Conservation (phyloP, 2,113 vertebrate species). For the Ammodramus savannarum region DNA sequence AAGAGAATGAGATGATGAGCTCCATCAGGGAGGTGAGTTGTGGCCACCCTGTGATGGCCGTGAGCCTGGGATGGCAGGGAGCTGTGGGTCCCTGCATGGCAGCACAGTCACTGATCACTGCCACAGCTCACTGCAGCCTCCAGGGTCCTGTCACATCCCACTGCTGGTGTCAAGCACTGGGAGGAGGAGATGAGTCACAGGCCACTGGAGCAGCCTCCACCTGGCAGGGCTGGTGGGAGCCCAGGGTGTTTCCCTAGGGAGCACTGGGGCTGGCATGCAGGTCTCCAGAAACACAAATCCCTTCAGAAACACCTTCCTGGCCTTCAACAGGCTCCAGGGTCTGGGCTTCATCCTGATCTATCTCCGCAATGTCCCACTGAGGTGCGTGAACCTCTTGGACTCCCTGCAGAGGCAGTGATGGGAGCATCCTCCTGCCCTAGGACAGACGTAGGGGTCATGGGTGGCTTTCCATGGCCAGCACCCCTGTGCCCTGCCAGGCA, state of each 20-base stretch:
- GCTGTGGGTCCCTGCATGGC: accelerated
- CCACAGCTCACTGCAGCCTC: background rate
- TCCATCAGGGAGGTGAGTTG: background rate
- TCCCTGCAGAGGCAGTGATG: background rate
- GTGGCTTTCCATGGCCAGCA: background rate
- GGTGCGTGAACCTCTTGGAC: accelerated
- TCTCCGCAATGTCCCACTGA: background rate
- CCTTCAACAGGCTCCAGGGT: background rate
- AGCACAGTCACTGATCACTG: accelerated
- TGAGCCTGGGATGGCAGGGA: accelerated
- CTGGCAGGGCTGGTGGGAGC: background rate
- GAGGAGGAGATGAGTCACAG: background rate
- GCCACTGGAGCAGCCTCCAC: background rate
- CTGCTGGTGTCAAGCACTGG: background rate
- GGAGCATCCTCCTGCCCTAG: background rate
- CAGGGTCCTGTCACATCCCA: background rate
- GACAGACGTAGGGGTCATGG: background rate
- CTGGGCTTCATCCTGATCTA: background rate
- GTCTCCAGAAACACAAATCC: background rate
- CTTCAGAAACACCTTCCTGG: background rate
- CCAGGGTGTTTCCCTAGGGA: accelerated
- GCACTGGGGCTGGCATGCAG: background rate
- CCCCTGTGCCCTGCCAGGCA: background rate
- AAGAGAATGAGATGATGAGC: background rate
- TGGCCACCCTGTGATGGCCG: accelerated